Evolutionary conservation across 1,140 invertebrate genomes (phyloP).

Genomic region (Adoxophyes honmai): DNA sequence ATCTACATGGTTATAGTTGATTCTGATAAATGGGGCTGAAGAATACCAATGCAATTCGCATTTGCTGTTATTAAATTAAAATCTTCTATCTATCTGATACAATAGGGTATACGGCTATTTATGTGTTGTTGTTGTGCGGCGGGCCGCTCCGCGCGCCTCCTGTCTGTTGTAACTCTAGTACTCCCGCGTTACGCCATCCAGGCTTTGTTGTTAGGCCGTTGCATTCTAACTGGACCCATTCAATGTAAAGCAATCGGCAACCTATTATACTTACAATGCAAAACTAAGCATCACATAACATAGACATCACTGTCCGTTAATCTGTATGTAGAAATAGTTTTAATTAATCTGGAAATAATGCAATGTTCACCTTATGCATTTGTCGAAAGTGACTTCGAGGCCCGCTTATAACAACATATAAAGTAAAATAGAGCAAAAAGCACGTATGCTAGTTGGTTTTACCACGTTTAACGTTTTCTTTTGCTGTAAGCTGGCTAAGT

Average conservation of each 20-base stretch:
- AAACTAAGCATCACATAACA: conserved; percentile 32
- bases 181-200: conserved; percentile 38
- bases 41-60: conserved; percentile 63
- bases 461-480: too few species aligned
- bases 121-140: conserved; percentile 50
- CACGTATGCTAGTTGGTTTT: too few species aligned
- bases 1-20: conserved; percentile 61
- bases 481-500: too few species aligned
- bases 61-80: conserved; percentile 48
- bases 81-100: conserved; percentile 47
- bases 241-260: neutral
- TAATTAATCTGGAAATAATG: neutral
- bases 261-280: neutral
- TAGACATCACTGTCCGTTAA: conserved; percentile 2
- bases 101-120: conserved; percentile 50
- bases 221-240: conserved; percentile 49
- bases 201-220: conserved; percentile 41
- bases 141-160: conserved; percentile 37
- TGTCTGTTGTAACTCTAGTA: conserved; percentile 50
- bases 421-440: too few species aligned
- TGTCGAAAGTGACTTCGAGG: too few species aligned
- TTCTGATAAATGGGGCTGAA: conserved; percentile 52
- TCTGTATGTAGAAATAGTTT: neutral
- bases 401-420: too few species aligned
- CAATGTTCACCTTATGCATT: neutral